Conservation (phyloP, 2,113 vertebrate species). For the Centrocercus urophasianus region DNA sequence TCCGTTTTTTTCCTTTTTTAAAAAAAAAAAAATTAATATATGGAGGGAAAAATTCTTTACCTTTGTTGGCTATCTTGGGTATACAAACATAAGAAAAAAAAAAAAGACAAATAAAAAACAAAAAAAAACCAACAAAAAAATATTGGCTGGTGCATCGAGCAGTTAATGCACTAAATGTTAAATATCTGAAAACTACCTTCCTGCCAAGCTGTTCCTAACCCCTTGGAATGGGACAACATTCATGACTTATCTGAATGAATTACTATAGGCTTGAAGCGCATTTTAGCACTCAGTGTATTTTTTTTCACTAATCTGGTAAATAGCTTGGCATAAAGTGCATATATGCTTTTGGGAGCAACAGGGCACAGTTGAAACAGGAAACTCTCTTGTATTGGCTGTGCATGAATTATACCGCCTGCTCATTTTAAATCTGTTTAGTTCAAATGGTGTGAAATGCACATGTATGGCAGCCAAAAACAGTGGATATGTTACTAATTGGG, state of each 20-base stretch:
- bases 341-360: neutral
- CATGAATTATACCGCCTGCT: neutral
- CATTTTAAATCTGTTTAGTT: neutral
- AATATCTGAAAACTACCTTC: neutral
- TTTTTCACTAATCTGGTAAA: neutral
- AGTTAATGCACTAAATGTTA: neutral
- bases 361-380: neutral
- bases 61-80: neutral
- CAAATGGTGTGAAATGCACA: neutral
- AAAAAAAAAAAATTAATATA: too few relatives aligned
- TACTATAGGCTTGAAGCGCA: neutral
- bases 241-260: neutral
- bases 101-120: neutral
- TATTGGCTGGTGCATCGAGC: neutral
- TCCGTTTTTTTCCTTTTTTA: neutral
- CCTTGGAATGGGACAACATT: neutral
- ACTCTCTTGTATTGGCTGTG: neutral
- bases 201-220: neutral
- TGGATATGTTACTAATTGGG: neutral
- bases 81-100: neutral
- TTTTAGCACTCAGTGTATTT: neutral
- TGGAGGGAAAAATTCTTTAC: neutral
- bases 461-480: neutral
- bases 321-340: neutral
- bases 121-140: neutral